These are phyloP conservation scores for Caenorhabditis sp. DNA, from an alignment of 2,888 invertebrate genomes.

Conservation along the genomic window DNA sequence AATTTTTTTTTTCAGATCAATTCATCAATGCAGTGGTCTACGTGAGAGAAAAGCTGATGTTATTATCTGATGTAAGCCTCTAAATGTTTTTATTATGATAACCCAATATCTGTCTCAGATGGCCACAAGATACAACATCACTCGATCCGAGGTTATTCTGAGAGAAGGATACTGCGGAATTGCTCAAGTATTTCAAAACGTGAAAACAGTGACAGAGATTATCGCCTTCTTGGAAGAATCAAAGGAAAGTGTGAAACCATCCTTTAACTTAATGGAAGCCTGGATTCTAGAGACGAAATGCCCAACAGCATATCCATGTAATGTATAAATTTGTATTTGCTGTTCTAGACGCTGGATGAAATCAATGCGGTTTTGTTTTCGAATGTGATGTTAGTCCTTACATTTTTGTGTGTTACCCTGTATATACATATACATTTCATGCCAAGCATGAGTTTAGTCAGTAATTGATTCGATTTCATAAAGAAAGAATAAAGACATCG, in stretches of 20 bases:
- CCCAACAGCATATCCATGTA: background rate
- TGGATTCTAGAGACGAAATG: background rate
- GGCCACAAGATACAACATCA: background rate
- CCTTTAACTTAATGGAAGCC: background rate
- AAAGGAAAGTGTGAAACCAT: background rate
- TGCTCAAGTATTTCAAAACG: background rate
- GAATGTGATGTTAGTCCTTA: background rate
- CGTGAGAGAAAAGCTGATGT: conserved; percentile 1
- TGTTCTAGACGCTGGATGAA: background rate
- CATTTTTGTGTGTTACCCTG: no score
- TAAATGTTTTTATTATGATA: background rate
- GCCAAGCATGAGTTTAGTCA: no score
- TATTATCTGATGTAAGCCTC: background rate
- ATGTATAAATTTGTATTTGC: background rate
- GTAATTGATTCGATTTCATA: no score
- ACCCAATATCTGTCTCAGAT: background rate
- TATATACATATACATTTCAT: no score
- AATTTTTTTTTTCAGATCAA: background rate
- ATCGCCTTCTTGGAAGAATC: background rate
- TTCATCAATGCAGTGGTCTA: background rate
- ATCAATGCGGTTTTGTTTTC: background rate
- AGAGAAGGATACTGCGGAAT: conserved; percentile 2
- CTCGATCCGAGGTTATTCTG: background rate
- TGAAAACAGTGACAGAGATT: background rate
- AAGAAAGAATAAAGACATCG: no score